phyloP scores from a whole-genome alignment of 2,113 vertebrate species.

The Saccopteryx leptura region DNA sequence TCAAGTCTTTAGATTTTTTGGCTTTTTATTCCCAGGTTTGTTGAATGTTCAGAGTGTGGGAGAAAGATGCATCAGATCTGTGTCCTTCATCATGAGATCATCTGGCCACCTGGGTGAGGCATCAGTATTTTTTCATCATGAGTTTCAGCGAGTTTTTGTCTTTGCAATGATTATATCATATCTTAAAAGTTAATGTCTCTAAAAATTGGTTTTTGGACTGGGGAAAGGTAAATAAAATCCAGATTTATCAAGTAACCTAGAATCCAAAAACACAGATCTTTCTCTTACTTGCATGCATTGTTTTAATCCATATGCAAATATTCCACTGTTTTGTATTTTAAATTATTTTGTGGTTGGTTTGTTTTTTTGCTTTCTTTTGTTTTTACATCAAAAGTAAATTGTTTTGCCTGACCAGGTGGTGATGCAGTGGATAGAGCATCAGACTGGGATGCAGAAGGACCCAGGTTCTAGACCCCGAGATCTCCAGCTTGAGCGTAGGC shows the following conservation, averaged over 20 bases:
- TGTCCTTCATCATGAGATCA: conserved; percentile 97
- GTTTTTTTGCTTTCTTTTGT: no score
- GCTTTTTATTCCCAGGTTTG: conserved; percentile 90
- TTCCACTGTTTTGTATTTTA: neutral
- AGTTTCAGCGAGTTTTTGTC: neutral
- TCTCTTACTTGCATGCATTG: neutral
- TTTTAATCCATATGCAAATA: neutral
- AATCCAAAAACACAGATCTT: neutral
- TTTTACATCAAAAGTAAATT: conserved; percentile 1
- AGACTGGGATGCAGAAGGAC: no score
- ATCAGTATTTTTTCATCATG: neutral
- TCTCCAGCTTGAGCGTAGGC: no score
- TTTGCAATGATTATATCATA: neutral
- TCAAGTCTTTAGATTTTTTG: neutral
- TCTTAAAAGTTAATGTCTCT: neutral
- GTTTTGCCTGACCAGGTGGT: neutral
- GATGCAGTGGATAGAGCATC: no score
- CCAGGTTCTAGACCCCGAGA: no score
- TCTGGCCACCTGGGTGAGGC: conserved; percentile 97
- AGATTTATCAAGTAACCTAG: conserved; percentile 7
- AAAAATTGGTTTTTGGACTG: neutral
- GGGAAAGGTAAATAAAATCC: neutral
- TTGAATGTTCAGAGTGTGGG: conserved; percentile 98
- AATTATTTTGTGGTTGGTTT: neutral
- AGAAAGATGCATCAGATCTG: conserved; percentile 99